Evolutionary conservation across 1,140 invertebrate genomes (phyloP).

Genomic region (Musca vetustissima): DNA sequence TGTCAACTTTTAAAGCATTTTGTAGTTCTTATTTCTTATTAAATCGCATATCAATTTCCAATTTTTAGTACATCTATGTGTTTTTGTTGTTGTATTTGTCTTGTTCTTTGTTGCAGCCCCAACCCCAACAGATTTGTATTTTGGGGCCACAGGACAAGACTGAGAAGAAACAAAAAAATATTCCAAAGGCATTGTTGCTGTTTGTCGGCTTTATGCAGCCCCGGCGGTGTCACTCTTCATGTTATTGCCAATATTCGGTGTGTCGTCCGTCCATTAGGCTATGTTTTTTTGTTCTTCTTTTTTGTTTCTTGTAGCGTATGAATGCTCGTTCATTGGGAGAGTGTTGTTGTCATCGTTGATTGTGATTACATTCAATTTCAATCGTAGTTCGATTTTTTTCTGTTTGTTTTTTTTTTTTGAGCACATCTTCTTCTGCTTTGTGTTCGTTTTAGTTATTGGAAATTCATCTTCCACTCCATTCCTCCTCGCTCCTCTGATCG

Average conservation of each 20-base stretch:
- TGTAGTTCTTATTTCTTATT: constrained; percentile 24
- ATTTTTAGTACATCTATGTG: not conserved
- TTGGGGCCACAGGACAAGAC: not conserved
- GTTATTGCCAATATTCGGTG: no score
- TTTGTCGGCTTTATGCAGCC: not conserved
- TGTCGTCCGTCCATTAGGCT: no score
- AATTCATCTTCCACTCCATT: not conserved
- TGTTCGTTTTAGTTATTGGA: not conserved
- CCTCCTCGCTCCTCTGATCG: not conserved
- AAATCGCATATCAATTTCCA: constrained; percentile 20
- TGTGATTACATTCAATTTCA: no score
- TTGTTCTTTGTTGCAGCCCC: not conserved
- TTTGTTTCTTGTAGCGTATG: no score
- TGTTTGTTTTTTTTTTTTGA: constrained; percentile 5
- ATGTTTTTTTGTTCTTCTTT: no score
- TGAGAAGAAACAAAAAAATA: no score
- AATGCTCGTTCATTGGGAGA: no score
- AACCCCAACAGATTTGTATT: not conserved
- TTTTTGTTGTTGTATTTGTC: not conserved
- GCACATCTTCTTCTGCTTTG: not conserved
- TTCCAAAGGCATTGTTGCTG: constrained; percentile 1
- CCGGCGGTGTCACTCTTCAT: no score
- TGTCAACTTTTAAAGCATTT: constrained; percentile 24
- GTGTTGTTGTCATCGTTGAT: no score
- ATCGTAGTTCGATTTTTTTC: not conserved